Evolutionary conservation across 2,888 invertebrate species (phyloP).

Genomic region (Saturnia japonica): DNA sequence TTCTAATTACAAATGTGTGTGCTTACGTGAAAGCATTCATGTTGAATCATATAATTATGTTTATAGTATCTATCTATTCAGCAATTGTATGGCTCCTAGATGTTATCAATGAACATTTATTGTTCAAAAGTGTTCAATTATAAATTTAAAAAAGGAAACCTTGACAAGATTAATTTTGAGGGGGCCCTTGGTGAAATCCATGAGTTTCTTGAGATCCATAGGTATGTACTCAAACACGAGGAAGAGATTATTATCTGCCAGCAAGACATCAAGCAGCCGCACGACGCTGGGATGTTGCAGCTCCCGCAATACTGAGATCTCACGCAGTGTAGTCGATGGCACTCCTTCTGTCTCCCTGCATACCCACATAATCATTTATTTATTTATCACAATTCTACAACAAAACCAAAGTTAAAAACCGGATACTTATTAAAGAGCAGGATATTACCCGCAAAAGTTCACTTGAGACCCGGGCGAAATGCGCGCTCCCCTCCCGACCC

Average conservation of each 20-base stretch:
- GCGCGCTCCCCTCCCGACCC: too few species aligned
- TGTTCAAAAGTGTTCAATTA: neutral
- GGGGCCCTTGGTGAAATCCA: conserved; percentile 86
- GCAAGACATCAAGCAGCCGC: conserved; percentile 93
- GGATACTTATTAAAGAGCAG: neutral
- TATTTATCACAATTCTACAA: neutral
- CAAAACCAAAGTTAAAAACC: neutral
- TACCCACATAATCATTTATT: neutral
- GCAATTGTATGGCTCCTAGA: too few species aligned
- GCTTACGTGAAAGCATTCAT: too few species aligned
- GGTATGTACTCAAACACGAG: conserved; percentile 97
- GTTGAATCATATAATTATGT: too few species aligned
- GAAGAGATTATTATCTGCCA: conserved; percentile 91
- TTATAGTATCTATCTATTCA: too few species aligned
- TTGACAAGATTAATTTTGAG: conserved; percentile 85
- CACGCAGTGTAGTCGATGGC: conserved; percentile 97
- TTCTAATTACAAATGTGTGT: too few species aligned
- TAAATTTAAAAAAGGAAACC: conserved; percentile 61
- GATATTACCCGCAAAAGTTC: too few species aligned
- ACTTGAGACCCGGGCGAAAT: too few species aligned
- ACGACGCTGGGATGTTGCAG: conserved; percentile 95
- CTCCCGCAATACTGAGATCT: conserved; percentile 96
- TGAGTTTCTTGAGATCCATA: conserved; percentile 94
- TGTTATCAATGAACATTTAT: neutral
- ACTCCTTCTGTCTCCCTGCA: conserved; percentile 96